These are phyloP conservation scores for Craniophora ligustri DNA, from an alignment of 2,888 invertebrate genomes.

Conservation along the genomic window DNA sequence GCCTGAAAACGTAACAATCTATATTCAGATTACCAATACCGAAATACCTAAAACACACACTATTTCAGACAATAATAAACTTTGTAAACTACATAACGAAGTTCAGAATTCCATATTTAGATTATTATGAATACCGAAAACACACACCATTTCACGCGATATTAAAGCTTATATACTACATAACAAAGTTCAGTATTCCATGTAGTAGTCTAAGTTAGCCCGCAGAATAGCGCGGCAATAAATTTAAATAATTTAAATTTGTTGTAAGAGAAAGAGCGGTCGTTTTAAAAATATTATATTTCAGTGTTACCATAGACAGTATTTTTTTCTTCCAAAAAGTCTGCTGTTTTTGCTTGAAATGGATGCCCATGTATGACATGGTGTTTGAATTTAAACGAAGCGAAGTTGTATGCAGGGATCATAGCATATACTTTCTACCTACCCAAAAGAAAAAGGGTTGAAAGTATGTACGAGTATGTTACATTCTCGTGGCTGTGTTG, in stretches of 20 bases:
- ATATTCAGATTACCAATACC: too few species aligned
- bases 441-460: too few species aligned
- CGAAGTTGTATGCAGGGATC: too few species aligned
- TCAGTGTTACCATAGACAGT: conserved; percentile 26
- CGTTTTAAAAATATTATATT: conserved; percentile 51
- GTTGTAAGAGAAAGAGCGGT: conserved; percentile 42
- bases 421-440: too few species aligned
- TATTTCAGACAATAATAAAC: too few species aligned
- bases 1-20: too few species aligned
- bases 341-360: too few species aligned
- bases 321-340: not conserved
- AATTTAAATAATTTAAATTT: conserved; percentile 58
- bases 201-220: conserved; percentile 40
- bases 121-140: conserved; percentile 18
- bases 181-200: conserved; percentile 44
- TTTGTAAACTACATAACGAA: not conserved
- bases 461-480: too few species aligned
- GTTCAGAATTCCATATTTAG: conserved; percentile 44
- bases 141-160: conserved; percentile 25
- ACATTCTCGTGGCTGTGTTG: too few species aligned
- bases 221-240: conserved; percentile 38
- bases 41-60: too few species aligned
- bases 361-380: too few species aligned
- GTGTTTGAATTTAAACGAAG: too few species aligned
- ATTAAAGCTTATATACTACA: conserved; percentile 35